Evolutionary conservation across 2,888 invertebrate species (phyloP).

Genomic region (Rhaphigaster nebulosa): DNA sequence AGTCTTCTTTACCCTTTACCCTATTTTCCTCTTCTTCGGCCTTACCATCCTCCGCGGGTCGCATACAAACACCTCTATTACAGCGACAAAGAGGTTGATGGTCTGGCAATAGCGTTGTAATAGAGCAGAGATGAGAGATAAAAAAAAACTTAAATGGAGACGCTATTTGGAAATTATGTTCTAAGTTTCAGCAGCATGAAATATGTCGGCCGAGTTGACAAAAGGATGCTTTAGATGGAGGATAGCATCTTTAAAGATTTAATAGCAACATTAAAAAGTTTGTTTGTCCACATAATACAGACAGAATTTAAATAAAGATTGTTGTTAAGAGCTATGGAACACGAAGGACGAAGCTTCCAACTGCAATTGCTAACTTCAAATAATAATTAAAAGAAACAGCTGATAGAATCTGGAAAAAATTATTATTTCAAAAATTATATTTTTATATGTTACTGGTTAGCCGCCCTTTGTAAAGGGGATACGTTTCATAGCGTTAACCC

Average conservation of each 20-base stretch:
- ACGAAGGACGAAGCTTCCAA: not conserved
- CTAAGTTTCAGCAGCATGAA: not conserved
- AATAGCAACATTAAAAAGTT: not conserved
- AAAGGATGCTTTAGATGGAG: too few relatives aligned
- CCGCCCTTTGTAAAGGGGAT: too few relatives aligned
- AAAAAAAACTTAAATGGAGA: not conserved
- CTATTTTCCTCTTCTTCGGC: not conserved
- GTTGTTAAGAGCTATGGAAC: not conserved
- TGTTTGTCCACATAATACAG: not conserved
- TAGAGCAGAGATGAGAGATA: not conserved
- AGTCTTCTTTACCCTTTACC: not conserved
- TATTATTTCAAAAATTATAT: too few relatives aligned
- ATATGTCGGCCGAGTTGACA: not conserved
- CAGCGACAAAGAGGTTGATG: not conserved
- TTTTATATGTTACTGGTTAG: too few relatives aligned
- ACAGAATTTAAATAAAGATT: not conserved
- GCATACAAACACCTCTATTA: slow-evolving; percentile 3
- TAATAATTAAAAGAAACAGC: too few relatives aligned
- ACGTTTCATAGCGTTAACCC: too few relatives aligned
- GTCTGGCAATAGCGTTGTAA: not conserved
- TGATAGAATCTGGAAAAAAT: too few relatives aligned
- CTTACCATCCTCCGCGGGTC: not conserved
- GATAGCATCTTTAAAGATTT: not conserved
- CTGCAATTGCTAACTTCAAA: too few relatives aligned
- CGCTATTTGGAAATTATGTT: not conserved